These are phyloP conservation scores for Halcyon senegalensis DNA, from an alignment of 2,113 vertebrate genomes.

Conservation along the genomic window DNA sequence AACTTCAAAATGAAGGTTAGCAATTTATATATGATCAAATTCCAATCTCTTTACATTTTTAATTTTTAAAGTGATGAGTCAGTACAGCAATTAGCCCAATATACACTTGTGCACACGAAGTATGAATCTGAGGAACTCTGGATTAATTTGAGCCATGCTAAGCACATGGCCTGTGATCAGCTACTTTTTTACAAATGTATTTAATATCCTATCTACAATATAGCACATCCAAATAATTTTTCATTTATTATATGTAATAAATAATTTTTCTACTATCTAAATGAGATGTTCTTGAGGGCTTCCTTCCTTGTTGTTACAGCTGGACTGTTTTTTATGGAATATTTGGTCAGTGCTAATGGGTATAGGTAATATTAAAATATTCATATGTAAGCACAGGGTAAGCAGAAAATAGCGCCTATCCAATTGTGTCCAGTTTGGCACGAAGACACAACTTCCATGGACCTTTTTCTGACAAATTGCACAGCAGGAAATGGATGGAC, in stretches of 20 bases:
- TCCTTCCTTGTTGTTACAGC: neutral
- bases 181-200: neutral
- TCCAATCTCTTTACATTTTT: neutral
- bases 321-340: neutral
- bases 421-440: neutral
- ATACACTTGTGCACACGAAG: neutral
- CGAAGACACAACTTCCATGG: neutral
- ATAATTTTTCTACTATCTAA: neutral
- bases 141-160: neutral
- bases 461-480: neutral
- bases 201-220: neutral
- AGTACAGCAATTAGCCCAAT: neutral
- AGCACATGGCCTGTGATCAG: neutral
- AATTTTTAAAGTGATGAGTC: neutral
- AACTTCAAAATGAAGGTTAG: neutral
- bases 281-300: neutral
- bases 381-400: neutral
- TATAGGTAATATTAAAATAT: neutral
- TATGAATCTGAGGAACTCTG: neutral
- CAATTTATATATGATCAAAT: neutral
- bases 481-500: neutral
- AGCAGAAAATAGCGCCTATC: neutral
- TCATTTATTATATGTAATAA: neutral
- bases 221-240: neutral
- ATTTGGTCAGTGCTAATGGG: neutral